Base-by-base conservation (phyloP, 1,140 invertebrate genomes). In the Spodoptera frugiperda region DNA sequence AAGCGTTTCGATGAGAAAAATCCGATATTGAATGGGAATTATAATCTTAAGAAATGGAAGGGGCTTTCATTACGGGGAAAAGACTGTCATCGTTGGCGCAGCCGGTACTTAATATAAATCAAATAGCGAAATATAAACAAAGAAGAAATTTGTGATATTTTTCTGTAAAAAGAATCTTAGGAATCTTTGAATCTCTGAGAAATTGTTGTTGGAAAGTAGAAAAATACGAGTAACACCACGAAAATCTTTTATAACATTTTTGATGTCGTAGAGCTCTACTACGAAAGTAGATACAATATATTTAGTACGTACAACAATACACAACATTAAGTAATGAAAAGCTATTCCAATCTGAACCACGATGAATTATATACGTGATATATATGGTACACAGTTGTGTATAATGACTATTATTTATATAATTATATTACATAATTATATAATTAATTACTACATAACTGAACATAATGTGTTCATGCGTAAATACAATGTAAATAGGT, bases 51-150 rank as follows among this genome's bases (percentile, higher is more conserved):
- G 57, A 82, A 80, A 78, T 82, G 73, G 74, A 76, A 72, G 76
- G 63, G 79, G 78, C 17, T 67, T 67, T 49, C 78, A 77, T 78
- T 77, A 68, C 77, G 70, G 75, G 55, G 78, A 78, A 84, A 84
- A 80, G 75, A 82, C 63, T 80, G 82, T 78, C 78, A 80, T 79
- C 80, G 78, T 84, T 57, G 65, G 55, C 17, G 33, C 48, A 68
- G 46, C 21, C 48, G 65, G 65, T 68, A 46, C 39, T 68, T 46
- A 44, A 67, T 46, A 68, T 51, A 53, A 49, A 68, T 68, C 53
- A 67, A 33, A 68, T 14, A 68, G 8, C n/a, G 25, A 68, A 51
- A 53, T 53, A 68, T 17, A 68, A 68, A 68, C 65, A 68, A 51
- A 44, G 48, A 68, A 67, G 53, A 33, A 51, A 68, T 68, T 53